Conservation (phyloP, 1,140 invertebrate genomes). For the Littorina saxatilis region DNA sequence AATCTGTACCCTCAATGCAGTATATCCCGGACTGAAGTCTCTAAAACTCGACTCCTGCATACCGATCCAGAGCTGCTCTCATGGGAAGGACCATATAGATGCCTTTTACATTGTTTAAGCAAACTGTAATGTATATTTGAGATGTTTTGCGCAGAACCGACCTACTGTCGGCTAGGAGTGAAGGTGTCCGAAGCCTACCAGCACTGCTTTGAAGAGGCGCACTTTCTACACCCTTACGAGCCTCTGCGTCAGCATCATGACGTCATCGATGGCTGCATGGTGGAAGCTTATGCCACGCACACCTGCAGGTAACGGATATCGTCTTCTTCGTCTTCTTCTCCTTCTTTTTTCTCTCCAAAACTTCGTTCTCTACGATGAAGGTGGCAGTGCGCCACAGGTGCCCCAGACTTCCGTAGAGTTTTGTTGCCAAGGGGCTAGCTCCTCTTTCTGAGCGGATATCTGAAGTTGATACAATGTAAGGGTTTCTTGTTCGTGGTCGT, state of each 20-base stretch:
- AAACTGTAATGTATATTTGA: no score
- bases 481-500: no score
- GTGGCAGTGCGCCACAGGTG: neutral
- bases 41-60: no score
- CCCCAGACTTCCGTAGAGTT: neutral
- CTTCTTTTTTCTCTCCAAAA: neutral
- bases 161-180: constrained; percentile 27
- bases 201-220: constrained; percentile 25
- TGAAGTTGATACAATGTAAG: no score
- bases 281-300: constrained; percentile 33
- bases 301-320: constrained; percentile 20
- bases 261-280: constrained; percentile 27
- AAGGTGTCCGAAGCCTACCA: constrained; percentile 25
- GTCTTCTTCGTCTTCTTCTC: neutral
- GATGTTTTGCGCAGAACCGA: constrained; percentile 26
- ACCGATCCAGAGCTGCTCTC: no score
- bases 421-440: neutral
- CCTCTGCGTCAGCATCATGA: constrained; percentile 2
- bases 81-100: no score
- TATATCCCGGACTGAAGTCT: no score
- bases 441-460: no score
- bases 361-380: no score
- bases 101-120: no score
- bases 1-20: no score
- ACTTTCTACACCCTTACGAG: neutral